phyloP scores from a whole-genome alignment of 2,797 vertebrate species.

The Callimico goeldii region DNA sequence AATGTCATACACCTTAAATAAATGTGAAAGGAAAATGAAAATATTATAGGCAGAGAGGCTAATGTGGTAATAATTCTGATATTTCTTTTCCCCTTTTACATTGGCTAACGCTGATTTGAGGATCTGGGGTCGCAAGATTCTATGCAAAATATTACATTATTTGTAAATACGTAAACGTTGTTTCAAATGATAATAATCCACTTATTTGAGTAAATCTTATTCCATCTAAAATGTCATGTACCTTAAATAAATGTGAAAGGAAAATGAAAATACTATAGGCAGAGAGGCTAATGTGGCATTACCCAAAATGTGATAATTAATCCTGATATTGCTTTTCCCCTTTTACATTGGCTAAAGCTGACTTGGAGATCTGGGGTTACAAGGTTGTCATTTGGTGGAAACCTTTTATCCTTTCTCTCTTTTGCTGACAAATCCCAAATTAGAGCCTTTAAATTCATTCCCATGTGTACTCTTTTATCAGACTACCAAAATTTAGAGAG shows the following conservation, averaged over 20 bases:
- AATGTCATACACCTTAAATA: not conserved
- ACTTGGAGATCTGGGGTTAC: not conserved
- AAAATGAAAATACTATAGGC: not conserved
- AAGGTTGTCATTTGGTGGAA: not conserved
- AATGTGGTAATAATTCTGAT: not conserved
- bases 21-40: conserved; percentile 25
- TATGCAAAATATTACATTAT: not conserved
- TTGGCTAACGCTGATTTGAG: not conserved
- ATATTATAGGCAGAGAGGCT: not conserved
- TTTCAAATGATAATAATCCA: not conserved
- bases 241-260: conserved; percentile 29
- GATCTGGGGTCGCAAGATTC: not conserved
- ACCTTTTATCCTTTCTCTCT: not conserved
- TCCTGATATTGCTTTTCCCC: not conserved
- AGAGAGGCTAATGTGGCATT: not conserved
- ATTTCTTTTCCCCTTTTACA: not conserved
- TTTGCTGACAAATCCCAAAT: not conserved
- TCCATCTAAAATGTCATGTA: not conserved
- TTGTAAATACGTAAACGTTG: conserved; percentile 32
- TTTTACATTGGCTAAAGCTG: not conserved
- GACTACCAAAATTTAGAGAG: not conserved
- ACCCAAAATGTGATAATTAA: not conserved
- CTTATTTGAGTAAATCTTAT: not conserved
- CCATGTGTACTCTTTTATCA: not conserved
- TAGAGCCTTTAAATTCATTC: not conserved